These are phyloP conservation scores for Hyperoodon ampullatus DNA, from an alignment of 2,113 vertebrate species.

Conservation along the genomic window DNA sequence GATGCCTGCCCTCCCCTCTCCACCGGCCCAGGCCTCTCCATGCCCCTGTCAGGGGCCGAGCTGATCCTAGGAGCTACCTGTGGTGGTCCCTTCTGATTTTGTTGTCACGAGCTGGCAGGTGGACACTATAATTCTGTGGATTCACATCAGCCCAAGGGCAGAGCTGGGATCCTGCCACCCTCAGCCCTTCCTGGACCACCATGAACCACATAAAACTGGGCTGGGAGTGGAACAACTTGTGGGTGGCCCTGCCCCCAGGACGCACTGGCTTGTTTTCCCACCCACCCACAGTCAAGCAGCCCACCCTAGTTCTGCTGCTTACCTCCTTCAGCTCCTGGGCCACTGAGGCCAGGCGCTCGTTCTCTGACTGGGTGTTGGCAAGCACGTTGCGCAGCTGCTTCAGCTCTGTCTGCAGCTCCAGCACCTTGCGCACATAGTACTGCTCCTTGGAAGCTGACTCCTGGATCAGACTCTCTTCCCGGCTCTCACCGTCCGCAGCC, in stretches of 20 bases:
- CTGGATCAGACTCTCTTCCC: slow-evolving; percentile 97
- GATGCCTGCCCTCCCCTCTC: neutral
- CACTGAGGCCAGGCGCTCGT: slow-evolving; percentile 92
- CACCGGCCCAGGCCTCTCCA: neutral
- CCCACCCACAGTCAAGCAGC: neutral
- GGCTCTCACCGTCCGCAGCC: slow-evolving; percentile 97
- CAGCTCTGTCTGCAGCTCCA: slow-evolving; percentile 96
- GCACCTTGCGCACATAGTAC: slow-evolving; percentile 94
- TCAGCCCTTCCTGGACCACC: neutral
- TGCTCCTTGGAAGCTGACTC: slow-evolving; percentile 98
- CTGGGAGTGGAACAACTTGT: neutral
- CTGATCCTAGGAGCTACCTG: too few species aligned
- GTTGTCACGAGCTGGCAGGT: neutral
- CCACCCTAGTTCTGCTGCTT: neutral
- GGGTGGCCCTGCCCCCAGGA: neutral
- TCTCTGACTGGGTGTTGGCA: slow-evolving; percentile 92
- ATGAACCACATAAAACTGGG: neutral
- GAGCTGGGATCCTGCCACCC: neutral
- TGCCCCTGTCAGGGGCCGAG: neutral
- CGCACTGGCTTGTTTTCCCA: neutral
- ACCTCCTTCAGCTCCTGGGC: slow-evolving; percentile 96
- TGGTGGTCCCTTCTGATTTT: neutral
- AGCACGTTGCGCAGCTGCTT: slow-evolving; percentile 92
- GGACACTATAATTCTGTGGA: neutral
- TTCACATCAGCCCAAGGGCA: neutral